phyloP scores from a whole-genome alignment of 2,113 vertebrate genomes.

The Oreochromis spilurus region DNA sequence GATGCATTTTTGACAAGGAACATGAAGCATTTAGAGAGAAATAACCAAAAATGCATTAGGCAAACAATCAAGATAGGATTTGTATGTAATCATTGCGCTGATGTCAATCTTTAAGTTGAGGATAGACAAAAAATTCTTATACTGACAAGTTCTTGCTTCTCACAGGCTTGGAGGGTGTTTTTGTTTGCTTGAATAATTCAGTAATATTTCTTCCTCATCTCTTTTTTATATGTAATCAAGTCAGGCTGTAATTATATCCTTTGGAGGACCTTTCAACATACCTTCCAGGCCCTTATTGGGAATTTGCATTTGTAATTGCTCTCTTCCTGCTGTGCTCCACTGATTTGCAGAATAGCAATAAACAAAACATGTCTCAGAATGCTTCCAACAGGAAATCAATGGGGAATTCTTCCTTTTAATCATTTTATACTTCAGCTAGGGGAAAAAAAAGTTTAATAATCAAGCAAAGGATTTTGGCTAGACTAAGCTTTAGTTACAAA shows the following conservation, averaged over 20 bases:
- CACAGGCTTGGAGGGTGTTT: slow-evolving; percentile 16
- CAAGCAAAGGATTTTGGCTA: not conserved
- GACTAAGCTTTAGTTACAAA: not conserved
- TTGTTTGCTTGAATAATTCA: slow-evolving; percentile 60
- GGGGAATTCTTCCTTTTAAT: slow-evolving; percentile 53
- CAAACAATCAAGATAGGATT: not conserved
- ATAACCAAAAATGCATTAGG: not conserved
- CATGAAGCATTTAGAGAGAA: not conserved
- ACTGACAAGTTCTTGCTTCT: not conserved
- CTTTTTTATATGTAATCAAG: slow-evolving; percentile 62
- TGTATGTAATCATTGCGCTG: not conserved
- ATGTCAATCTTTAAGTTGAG: slow-evolving; percentile 14
- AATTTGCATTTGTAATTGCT: slow-evolving; percentile 71
- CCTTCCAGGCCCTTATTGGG: slow-evolving; percentile 58
- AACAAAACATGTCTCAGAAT: slow-evolving; percentile 58
- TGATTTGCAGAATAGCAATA: slow-evolving; percentile 58
- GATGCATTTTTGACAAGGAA: slow-evolving; percentile 28
- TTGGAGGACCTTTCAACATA: slow-evolving; percentile 58
- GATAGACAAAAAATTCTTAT: not conserved
- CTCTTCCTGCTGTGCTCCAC: slow-evolving; percentile 35
- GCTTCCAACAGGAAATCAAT: slow-evolving; percentile 46
- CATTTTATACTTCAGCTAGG: slow-evolving; percentile 44
- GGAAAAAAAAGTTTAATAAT: not conserved
- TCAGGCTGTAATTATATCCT: slow-evolving; percentile 60
- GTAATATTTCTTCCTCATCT: slow-evolving; percentile 36